These are phyloP conservation scores for Stenotaenia linearis DNA, from an alignment of 2,888 invertebrate genomes.

Conservation along the genomic window DNA sequence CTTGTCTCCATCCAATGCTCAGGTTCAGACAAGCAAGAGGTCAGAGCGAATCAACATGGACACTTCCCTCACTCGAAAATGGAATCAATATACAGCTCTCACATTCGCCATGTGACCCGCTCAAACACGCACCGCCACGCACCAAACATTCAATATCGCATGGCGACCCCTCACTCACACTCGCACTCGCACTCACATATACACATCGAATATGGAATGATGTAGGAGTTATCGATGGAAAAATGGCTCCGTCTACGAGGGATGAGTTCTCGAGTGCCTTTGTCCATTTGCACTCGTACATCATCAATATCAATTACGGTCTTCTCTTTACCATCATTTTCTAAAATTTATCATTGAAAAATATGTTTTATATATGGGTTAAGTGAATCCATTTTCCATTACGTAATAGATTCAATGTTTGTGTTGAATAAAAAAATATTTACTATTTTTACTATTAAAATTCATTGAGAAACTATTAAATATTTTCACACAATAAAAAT, in stretches of 20 bases:
- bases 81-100: slow-evolving; percentile 10
- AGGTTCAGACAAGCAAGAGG: slow-evolving; percentile 8
- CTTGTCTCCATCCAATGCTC: background rate
- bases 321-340: background rate
- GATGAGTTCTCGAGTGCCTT: background rate
- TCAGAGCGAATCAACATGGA: slow-evolving; percentile 15
- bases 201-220: slow-evolving; percentile 13
- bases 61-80: background rate
- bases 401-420: too few relatives aligned
- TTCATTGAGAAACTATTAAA: too few relatives aligned
- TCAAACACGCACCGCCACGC: slow-evolving; percentile 5
- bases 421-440: too few relatives aligned
- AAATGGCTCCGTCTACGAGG: background rate
- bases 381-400: too few relatives aligned
- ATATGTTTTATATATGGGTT: too few relatives aligned
- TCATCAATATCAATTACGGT: background rate
- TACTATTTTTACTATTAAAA: too few relatives aligned
- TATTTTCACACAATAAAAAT: too few relatives aligned
- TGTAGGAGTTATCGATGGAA: background rate
- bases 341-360: too few relatives aligned
- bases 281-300: background rate
- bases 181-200: background rate
- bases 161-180: background rate
- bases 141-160: slow-evolving; percentile 14
- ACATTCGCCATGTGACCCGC: slow-evolving; percentile 7